These are phyloP conservation scores for Acarapis woodi DNA, from an alignment of 1,140 invertebrate species.

Conservation along the genomic window DNA sequence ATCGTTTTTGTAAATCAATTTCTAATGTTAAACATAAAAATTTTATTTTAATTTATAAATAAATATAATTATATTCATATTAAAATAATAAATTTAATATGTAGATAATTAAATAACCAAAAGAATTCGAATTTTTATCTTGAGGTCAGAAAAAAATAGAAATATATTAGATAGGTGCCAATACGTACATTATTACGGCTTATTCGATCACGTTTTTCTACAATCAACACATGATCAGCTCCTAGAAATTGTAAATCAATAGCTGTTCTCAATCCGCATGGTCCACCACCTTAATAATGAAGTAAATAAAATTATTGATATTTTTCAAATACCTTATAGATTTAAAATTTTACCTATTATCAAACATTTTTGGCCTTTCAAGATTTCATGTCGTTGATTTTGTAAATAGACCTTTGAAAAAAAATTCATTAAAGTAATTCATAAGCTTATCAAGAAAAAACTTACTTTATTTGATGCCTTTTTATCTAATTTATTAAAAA, in stretches of 20 bases:
- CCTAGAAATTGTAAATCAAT: slow-evolving; percentile 89
- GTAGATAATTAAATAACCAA: no score
- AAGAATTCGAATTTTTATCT: no score
- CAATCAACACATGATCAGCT: slow-evolving; percentile 52
- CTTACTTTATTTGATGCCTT: slow-evolving; percentile 1
- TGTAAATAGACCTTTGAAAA: slow-evolving; percentile 12
- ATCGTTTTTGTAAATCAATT: no score
- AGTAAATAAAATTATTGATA: slow-evolving; percentile 11
- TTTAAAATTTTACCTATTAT: no score
- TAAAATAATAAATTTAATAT: no score
- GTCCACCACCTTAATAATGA: slow-evolving; percentile 82
- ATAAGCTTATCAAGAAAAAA: neutral
- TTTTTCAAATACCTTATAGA: slow-evolving; percentile 2
- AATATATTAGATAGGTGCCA: no score
- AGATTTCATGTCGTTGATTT: neutral
- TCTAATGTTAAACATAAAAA: no score
- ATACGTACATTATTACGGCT: slow-evolving; percentile 86
- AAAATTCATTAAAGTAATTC: slow-evolving; percentile 5
- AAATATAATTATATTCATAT: no score
- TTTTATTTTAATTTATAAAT: no score
- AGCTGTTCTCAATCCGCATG: slow-evolving; percentile 72
- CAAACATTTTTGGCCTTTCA: neutral
- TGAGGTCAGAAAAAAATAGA: no score
- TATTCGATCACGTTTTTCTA: slow-evolving; percentile 72
- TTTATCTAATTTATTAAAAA: slow-evolving; percentile 2